Percentiles rank a stretch among this genome's conserved stretches.
phyloP scores from a whole-genome alignment of 2,888 invertebrate species.

The Alentia gelatinosa region DNA sequence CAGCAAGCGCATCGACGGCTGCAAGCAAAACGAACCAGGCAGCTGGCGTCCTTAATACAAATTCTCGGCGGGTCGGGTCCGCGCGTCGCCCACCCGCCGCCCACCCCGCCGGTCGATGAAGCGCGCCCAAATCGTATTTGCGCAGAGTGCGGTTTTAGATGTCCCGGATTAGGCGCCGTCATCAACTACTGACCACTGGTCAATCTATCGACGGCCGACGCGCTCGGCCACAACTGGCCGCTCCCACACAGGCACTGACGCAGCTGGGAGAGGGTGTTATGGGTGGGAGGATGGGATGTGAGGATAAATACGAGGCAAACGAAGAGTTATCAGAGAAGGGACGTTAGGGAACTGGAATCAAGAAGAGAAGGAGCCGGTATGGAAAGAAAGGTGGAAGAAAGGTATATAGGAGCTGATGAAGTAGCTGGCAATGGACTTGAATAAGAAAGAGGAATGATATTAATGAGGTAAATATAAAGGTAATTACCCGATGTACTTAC shows the following conservation, averaged over 20 bases:
- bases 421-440: no score
- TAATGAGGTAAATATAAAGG: no score
- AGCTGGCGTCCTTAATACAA: constrained; percentile 23
- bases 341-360: background rate
- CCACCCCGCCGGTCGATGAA: constrained; percentile 13
- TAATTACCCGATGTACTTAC: no score
- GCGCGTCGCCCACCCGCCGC: background rate
- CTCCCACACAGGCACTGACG: background rate
- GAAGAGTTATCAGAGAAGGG: no score
- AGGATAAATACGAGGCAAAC: no score
- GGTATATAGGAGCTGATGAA: background rate
- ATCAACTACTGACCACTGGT: constrained; percentile 40
- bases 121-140: constrained; percentile 12
- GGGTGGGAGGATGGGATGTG: background rate
- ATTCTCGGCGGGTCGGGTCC: no score
- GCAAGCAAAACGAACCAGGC: constrained; percentile 7
- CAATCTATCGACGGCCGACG: constrained; percentile 28
- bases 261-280: background rate
- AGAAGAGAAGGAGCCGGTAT: background rate
- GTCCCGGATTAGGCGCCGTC: constrained; percentile 41
- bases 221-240: constrained; percentile 19
- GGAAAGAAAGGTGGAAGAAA: background rate
- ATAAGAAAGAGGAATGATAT: no score
- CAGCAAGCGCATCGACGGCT: constrained; percentile 6
- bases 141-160: constrained; percentile 18